Base-by-base conservation (phyloP, 2,888 invertebrate species). In the Physocephala rufipes region DNA sequence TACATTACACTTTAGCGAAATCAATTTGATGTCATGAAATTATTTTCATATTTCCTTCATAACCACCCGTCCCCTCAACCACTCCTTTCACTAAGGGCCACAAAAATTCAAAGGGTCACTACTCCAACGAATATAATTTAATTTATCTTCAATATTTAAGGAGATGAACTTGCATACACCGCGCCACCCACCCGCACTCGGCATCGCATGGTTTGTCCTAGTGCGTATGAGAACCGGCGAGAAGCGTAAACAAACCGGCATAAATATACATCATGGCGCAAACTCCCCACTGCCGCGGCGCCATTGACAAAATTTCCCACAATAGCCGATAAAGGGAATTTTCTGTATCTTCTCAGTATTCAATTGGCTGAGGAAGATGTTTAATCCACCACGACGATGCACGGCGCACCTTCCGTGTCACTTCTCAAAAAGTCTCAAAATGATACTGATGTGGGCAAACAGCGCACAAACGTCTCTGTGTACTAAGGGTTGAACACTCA, bases 181-280 rank as follows among this genome's bases (percentile, higher is more conserved):
- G 36, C 36, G 9, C 36, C 36, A 9, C 36, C 4, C 36, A 36
- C 19, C 66, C n/a, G n/a, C 13, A 43, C 67, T 26, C 2, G 7
- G 16, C 7, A 68, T 68, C 68, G 62, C 28, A 68, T 62, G 68
- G 61, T 68, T 36, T 30, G 36, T 36, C 36, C 36, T 36, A 21
- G 45, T 30, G 43, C 7, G 28, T 36, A n/a, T n/a, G 67, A 77
- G 74, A 75, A 79, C 81, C 78, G 82, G 76, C 73, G 69, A 66
- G 79, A 81, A 84, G 83, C 79, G 81, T 83, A 82, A 82, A 82
- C 82, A 82, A 84, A 82, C 84, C 82, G 82, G 82, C 81, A 77
- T 70, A 73, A 76, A 53, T 65, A 63, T 13, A 2, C 24, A 3
- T 43, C 49, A 64, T 43, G 68, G 62, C 55, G 75, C 76, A 76